Evolutionary conservation across 2,888 invertebrate genomes (phyloP).

Genomic region (Nomada fabriciana): DNA sequence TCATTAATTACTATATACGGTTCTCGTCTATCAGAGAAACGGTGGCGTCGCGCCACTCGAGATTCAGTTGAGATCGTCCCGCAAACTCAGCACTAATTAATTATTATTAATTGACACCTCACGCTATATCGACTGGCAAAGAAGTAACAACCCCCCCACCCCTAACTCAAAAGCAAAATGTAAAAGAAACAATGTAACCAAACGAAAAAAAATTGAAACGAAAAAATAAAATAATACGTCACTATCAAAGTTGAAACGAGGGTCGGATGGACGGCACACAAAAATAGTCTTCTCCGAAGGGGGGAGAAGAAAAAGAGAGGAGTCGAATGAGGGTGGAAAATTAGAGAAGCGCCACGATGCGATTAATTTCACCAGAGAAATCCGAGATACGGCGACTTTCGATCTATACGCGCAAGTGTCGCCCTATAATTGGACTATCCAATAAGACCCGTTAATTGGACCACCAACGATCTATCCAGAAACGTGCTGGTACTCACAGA

Average conservation of each 20-base stretch:
- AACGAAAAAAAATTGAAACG: neutral
- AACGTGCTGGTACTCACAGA: slow-evolving; percentile 4
- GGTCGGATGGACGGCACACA: slow-evolving; percentile 3
- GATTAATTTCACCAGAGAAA: slow-evolving; percentile 40
- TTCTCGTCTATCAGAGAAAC: slow-evolving; percentile 17
- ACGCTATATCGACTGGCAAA: neutral
- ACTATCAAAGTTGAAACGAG: slow-evolving; percentile 1
- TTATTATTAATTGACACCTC: slow-evolving; percentile 35
- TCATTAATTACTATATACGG: slow-evolving; percentile 46
- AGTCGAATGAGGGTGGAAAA: neutral
- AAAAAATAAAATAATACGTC: neutral
- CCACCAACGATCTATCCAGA: slow-evolving; percentile 6
- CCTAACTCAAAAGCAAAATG: neutral
- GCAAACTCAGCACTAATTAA: slow-evolving; percentile 43
- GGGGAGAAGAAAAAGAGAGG: neutral
- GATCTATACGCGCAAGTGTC: slow-evolving; percentile 16
- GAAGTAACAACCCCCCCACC: neutral
- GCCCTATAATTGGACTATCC: neutral
- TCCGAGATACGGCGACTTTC: slow-evolving; percentile 26
- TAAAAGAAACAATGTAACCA: neutral
- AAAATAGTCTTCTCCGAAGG: slow-evolving; percentile 2
- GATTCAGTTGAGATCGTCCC: slow-evolving; percentile 19
- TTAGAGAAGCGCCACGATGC: slow-evolving; percentile 8
- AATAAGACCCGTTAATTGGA: slow-evolving; percentile 44
- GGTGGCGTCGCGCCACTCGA: slow-evolving; percentile 19